These are phyloP conservation scores for Eumacrocentrus americanus DNA, from an alignment of 2,888 invertebrate species.

Conservation along the genomic window DNA sequence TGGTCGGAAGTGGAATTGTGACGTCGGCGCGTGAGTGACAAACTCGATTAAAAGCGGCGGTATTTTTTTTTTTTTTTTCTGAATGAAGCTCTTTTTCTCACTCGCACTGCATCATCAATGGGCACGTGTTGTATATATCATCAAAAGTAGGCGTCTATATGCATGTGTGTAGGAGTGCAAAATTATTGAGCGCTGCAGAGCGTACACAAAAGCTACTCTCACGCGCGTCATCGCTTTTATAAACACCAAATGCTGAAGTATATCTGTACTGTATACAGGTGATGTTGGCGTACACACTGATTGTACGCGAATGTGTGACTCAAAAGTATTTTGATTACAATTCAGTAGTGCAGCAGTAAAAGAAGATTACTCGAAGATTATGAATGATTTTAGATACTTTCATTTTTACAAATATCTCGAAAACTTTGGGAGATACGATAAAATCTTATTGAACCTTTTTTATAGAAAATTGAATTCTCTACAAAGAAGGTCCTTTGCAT, in stretches of 20 bases:
- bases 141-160: constrained; percentile 2
- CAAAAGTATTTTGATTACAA: too few species aligned
- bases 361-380: too few species aligned
- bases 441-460: too few species aligned
- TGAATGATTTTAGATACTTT: too few species aligned
- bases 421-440: too few species aligned
- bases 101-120: constrained; percentile 10
- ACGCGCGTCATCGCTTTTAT: constrained; percentile 14
- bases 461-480: too few species aligned
- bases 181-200: constrained; percentile 15
- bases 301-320: too few species aligned
- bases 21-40: constrained; percentile 8
- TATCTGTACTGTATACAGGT: neutral
- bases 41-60: neutral
- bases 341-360: too few species aligned
- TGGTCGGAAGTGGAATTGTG: neutral
- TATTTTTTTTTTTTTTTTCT: constrained; percentile 1
- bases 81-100: neutral
- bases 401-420: too few species aligned
- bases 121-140: constrained; percentile 9
- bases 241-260: too few species aligned
- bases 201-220: constrained; percentile 8
- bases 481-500: too few species aligned
- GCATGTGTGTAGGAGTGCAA: constrained; percentile 4
- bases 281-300: neutral